A percentile compares a stretch with the other conserved stretches of the same genome.
Evolutionary conservation across 1,140 invertebrate genomes (phyloP).

Genomic region (Chlorops oryzae): DNA sequence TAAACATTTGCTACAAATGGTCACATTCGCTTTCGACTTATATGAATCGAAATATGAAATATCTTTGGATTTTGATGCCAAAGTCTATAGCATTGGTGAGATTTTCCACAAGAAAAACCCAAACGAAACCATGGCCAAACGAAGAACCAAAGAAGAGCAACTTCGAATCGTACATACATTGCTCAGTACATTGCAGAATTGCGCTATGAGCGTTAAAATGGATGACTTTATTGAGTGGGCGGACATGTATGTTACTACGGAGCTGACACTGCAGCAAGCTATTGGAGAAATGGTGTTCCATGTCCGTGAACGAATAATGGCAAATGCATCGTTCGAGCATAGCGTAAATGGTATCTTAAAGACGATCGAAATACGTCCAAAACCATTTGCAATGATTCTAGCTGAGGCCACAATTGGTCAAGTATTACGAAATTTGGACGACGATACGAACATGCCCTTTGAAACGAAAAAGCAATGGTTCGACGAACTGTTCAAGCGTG

Average conservation of each 20-base stretch:
- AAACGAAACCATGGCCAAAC: too few relatives aligned
- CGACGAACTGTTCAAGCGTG: constrained; percentile 19
- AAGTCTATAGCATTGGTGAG: background rate
- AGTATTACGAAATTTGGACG: constrained; percentile 26
- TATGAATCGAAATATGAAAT: constrained; percentile 6
- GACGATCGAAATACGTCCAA: constrained; percentile 20
- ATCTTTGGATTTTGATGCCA: background rate
- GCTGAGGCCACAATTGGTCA: constrained; percentile 22
- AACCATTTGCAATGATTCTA: constrained; percentile 20
- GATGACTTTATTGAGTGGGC: constrained; percentile 32
- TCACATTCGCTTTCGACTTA: constrained; percentile 15
- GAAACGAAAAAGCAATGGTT: constrained; percentile 17
- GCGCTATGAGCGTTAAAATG: constrained; percentile 26
- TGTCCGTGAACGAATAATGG: constrained; percentile 11
- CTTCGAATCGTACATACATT: constrained; percentile 15
- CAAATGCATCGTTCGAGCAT: constrained; percentile 15
- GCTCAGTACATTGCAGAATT: constrained; percentile 28
- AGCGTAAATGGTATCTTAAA: constrained; percentile 20
- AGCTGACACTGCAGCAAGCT: constrained; percentile 21
- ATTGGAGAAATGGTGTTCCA: constrained; percentile 20
- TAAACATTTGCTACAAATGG: constrained; percentile 17
- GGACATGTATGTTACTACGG: constrained; percentile 18
- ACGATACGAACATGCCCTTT: background rate
- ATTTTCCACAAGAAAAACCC: too few relatives aligned
- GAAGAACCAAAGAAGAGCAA: too few relatives aligned